phyloP scores from a whole-genome alignment of 2,888 invertebrate genomes.

The Sepiola atlantica region DNA sequence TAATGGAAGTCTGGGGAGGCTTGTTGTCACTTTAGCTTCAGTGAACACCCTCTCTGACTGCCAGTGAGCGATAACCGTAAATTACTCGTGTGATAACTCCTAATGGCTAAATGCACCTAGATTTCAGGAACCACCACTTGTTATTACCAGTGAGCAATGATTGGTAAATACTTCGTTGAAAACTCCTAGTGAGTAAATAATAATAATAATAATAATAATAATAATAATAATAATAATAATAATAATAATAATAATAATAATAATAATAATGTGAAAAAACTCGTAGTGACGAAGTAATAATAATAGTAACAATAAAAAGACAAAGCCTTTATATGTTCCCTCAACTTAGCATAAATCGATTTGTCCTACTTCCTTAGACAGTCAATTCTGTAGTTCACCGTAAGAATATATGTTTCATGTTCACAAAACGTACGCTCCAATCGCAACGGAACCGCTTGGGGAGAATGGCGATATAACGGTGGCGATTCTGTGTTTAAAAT shows the following conservation, averaged over 20 bases:
- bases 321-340: not conserved
- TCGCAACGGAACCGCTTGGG: not conserved
- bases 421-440: not conserved
- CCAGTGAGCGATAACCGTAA: too few species aligned
- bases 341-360: not conserved
- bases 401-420: too few species aligned
- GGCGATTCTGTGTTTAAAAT: not conserved
- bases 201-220: not conserved
- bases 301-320: not conserved
- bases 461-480: not conserved
- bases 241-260: not conserved
- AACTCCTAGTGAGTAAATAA: too few species aligned
- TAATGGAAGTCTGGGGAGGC: too few species aligned
- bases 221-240: not conserved
- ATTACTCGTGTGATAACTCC: too few species aligned
- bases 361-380: not conserved
- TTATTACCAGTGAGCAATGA: too few species aligned
- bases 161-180: too few species aligned
- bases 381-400: not conserved
- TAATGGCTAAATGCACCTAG: too few species aligned
- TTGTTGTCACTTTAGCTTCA: too few species aligned
- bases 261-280: not conserved
- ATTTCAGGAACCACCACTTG: too few species aligned
- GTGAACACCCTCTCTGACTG: too few species aligned
- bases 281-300: not conserved